Evolutionary conservation across 1,140 invertebrate species (phyloP).

Genomic region (Diachasma alloeum): DNA sequence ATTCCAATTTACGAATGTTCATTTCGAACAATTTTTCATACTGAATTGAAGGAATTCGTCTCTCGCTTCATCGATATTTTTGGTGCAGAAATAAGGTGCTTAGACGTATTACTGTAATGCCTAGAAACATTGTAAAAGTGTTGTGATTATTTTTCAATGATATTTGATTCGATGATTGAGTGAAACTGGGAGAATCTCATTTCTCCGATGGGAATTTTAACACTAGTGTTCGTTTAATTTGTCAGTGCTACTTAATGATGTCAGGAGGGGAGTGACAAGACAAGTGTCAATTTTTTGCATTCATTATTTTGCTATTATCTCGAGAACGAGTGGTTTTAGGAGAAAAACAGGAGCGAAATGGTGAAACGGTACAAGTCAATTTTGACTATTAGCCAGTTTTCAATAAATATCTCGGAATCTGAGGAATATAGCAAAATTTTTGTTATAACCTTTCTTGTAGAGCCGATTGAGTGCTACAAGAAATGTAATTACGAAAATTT

Average conservation of each 20-base stretch:
- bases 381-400: too few relatives aligned
- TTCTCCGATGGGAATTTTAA: not conserved
- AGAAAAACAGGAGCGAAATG: too few relatives aligned
- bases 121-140: not conserved
- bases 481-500: too few relatives aligned
- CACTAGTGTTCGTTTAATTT: not conserved
- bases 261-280: too few relatives aligned
- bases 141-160: not conserved
- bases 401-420: too few relatives aligned
- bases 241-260: not conserved
- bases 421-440: too few relatives aligned
- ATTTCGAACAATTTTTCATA: not conserved
- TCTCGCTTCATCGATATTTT: not conserved
- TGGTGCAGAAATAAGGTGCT: conserved; percentile 5
- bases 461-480: too few relatives aligned
- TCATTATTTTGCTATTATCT: too few relatives aligned
- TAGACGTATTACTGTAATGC: not conserved
- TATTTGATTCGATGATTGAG: not conserved
- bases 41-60: not conserved
- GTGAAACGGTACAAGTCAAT: too few relatives aligned
- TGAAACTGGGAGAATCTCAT: not conserved
- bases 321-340: too few relatives aligned
- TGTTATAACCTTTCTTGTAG: too few relatives aligned
- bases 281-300: too few relatives aligned
- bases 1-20: not conserved